These are phyloP conservation scores for Trissolcus japonicus DNA, from an alignment of 2,888 invertebrate genomes.

Conservation along the genomic window DNA sequence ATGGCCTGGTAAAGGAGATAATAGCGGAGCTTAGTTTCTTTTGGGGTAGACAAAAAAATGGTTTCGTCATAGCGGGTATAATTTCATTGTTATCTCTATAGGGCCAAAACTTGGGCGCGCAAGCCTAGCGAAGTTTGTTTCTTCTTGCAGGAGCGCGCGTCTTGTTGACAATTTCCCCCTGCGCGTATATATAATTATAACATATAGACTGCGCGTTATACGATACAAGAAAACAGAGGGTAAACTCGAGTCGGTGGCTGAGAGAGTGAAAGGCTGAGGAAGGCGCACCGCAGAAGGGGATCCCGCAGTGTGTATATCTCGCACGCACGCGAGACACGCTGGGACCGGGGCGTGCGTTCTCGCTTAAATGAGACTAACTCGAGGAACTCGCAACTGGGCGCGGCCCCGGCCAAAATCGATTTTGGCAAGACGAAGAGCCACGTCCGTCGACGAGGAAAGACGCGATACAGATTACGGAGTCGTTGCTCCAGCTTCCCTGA, in stretches of 20 bases:
- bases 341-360: conserved; percentile 62
- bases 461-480: conserved; percentile 70
- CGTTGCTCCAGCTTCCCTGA: conserved; percentile 65
- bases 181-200: conserved; percentile 55
- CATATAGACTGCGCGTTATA: conserved; percentile 53
- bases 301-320: conserved; percentile 37
- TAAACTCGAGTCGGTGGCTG: conserved; percentile 36
- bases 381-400: conserved; percentile 67
- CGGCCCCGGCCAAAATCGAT: conserved; percentile 74
- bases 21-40: too few species aligned
- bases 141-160: conserved; percentile 29
- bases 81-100: conserved; percentile 33
- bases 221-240: conserved; percentile 60
- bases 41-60: conserved; percentile 1
- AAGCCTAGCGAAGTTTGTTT: conserved; percentile 38
- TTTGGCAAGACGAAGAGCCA: conserved; percentile 68
- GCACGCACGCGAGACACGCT: conserved; percentile 63
- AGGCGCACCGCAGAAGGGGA: conserved; percentile 62
- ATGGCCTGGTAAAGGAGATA: neutral
- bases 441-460: conserved; percentile 55
- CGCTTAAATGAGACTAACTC: conserved; percentile 72
- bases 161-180: conserved; percentile 54
- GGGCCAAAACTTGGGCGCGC: conserved; percentile 20
- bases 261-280: conserved; percentile 17
- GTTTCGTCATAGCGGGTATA: conserved; percentile 1